Conservation (phyloP, 2,113 vertebrate species). For the Cygnus buccinator region DNA sequence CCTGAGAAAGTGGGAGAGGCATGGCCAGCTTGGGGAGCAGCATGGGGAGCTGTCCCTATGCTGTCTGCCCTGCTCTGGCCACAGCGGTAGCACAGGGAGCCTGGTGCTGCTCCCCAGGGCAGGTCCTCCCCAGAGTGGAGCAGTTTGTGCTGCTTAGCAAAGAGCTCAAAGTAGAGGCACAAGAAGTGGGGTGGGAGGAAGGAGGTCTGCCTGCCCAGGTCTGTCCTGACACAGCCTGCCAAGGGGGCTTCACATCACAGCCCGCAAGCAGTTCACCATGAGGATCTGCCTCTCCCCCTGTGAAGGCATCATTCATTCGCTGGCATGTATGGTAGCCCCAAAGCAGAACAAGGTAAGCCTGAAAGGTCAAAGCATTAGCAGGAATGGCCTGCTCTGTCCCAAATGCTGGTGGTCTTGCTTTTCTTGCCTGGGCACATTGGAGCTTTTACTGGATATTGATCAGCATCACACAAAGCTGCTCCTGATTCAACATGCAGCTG, state of each 20-base stretch:
- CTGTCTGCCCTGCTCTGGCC: accelerated
- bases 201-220: background rate
- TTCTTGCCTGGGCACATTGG: accelerated
- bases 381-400: no score
- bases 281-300: no score
- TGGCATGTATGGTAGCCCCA: accelerated
- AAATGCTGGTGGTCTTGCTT: accelerated
- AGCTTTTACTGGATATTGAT: accelerated
- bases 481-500: accelerated
- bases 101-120: accelerated
- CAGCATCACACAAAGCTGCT: background rate
- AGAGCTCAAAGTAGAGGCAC: background rate
- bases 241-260: no score
- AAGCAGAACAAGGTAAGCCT: background rate
- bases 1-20: accelerated
- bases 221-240: no score
- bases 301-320: no score
- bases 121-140: no score
- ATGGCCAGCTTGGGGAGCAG: accelerated
- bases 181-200: accelerated
- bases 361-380: no score
- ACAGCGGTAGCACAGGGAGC: accelerated
- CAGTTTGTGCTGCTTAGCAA: background rate
- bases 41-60: background rate
- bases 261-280: no score